Conservation (phyloP, 2,797 vertebrate genomes). For the Scomberomorus guttatus region DNA sequence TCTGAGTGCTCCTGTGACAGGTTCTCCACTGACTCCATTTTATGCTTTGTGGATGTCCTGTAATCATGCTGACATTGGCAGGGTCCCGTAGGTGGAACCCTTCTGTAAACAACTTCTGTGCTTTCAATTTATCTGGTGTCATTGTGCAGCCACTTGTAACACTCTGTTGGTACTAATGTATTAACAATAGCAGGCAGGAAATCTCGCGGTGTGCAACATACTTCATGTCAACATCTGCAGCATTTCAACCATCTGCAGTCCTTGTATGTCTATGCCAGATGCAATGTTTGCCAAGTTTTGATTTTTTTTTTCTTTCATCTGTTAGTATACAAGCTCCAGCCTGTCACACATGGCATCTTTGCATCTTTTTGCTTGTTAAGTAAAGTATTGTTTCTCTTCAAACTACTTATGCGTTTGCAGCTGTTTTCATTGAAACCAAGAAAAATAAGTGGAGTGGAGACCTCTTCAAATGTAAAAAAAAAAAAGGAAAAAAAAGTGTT, state of each 20-base stretch:
- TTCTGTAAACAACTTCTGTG: slow-evolving; percentile 46
- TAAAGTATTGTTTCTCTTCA: background rate
- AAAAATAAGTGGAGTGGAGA: background rate
- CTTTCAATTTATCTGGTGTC: slow-evolving; percentile 49
- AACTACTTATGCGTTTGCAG: slow-evolving; percentile 1
- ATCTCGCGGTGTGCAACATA: slow-evolving; percentile 13
- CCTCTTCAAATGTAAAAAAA: background rate
- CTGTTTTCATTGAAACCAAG: slow-evolving; percentile 15
- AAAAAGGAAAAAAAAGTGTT: background rate
- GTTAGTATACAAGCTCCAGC: background rate
- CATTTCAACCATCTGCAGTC: slow-evolving; percentile 31
- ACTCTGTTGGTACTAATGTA: slow-evolving; percentile 27
- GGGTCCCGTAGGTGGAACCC: slow-evolving; percentile 33
- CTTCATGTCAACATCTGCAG: slow-evolving; percentile 52
- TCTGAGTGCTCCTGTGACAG: slow-evolving; percentile 56
- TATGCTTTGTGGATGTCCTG: slow-evolving; percentile 60
- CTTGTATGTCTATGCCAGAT: slow-evolving; percentile 34
- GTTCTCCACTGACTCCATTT: slow-evolving; percentile 48
- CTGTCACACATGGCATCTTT: slow-evolving; percentile 7
- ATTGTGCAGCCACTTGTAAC: slow-evolving; percentile 20
- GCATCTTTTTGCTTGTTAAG: background rate
- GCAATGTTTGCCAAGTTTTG: slow-evolving; percentile 11
- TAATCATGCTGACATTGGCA: slow-evolving; percentile 53
- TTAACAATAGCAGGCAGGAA: slow-evolving; percentile 31
- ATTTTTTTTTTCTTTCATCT: background rate